Conservation (phyloP, 2,888 invertebrate species). For the Pterobdella sp. region DNA sequence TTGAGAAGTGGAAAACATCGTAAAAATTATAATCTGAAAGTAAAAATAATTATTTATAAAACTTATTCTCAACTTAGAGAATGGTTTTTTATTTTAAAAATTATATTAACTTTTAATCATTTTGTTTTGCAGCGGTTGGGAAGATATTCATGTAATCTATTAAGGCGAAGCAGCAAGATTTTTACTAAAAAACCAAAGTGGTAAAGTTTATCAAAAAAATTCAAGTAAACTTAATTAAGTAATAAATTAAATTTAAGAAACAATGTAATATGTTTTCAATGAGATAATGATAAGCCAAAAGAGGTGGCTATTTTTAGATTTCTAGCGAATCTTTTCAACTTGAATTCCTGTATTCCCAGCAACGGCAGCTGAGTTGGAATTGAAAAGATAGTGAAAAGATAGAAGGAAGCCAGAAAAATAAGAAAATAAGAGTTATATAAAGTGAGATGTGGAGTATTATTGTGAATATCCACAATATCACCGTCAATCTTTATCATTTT, state of each 20-base stretch:
- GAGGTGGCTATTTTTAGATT: slow-evolving; percentile 4
- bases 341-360: not conserved
- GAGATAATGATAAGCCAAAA: not conserved
- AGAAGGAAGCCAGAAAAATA: not conserved
- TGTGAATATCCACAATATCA: no score
- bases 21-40: not conserved
- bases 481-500: no score
- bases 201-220: no score
- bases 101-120: not conserved
- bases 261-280: no score
- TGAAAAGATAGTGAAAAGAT: not conserved
- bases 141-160: no score
- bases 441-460: no score
- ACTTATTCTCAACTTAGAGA: not conserved
- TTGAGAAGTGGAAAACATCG: not conserved
- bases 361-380: slow-evolving; percentile 1
- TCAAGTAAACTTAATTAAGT: no score
- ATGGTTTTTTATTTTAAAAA: not conserved
- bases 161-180: no score
- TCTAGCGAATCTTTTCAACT: slow-evolving; percentile 10
- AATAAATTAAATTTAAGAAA: no score
- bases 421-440: no score
- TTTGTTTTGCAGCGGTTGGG: no score
- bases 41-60: not conserved
- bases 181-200: no score